Conservation (phyloP, 2,888 invertebrate genomes). For the Sarcophaga carnaria region DNA sequence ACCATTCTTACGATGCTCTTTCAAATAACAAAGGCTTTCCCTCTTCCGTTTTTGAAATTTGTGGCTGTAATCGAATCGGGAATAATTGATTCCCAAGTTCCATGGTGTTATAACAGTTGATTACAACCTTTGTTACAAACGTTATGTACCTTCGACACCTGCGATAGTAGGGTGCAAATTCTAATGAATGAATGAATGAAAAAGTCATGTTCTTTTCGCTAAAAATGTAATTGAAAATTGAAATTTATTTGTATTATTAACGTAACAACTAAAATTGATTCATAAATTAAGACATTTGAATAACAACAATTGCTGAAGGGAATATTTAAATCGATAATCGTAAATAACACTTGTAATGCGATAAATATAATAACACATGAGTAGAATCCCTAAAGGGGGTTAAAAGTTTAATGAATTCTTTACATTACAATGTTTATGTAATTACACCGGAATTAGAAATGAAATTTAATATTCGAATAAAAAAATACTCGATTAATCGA, state of each 20-base stretch:
- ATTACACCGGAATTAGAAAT: too few relatives aligned
- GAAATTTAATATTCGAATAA: too few relatives aligned
- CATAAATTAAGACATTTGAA: neutral
- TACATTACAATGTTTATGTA: too few relatives aligned
- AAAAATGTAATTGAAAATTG: constrained; percentile 6
- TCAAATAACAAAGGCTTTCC: too few relatives aligned
- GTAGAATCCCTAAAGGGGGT: too few relatives aligned
- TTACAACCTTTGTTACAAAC: neutral
- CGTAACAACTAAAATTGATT: constrained; percentile 9
- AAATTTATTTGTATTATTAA: constrained; percentile 27
- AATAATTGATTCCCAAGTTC: too few relatives aligned
- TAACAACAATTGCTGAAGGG: neutral
- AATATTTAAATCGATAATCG: neutral
- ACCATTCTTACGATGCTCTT: too few relatives aligned
- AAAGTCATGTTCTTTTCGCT: neutral
- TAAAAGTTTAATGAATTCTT: neutral
- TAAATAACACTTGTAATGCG: neutral
- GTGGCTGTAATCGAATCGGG: too few relatives aligned
- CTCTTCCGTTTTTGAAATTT: too few relatives aligned
- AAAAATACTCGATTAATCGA: too few relatives aligned
- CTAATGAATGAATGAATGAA: neutral
- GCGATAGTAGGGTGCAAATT: neutral
- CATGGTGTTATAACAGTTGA: neutral
- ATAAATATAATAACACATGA: neutral
- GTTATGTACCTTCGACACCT: neutral